phyloP scores from a whole-genome alignment of 2,888 invertebrate species.

The Caenorhabditis afra region DNA sequence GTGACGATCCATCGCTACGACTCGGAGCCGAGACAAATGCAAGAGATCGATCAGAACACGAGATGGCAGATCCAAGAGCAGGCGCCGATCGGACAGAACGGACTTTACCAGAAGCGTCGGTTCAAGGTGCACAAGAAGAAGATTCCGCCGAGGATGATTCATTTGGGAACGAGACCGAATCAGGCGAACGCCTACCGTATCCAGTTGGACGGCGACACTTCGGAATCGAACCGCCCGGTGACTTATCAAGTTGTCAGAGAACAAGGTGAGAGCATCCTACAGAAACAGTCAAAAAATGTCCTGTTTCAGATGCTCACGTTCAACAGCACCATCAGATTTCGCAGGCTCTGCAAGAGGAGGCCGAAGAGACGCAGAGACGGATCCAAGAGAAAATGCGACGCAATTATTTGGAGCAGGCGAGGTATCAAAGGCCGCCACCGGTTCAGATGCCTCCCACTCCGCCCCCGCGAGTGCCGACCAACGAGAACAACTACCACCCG shows the following conservation, averaged over 20 bases:
- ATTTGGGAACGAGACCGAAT: conserved; percentile 29
- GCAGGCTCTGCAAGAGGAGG: conserved; percentile 44
- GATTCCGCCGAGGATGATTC: conserved; percentile 53
- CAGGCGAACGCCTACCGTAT: conserved; percentile 41
- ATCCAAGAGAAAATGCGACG: conserved; percentile 50
- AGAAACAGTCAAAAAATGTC: background rate
- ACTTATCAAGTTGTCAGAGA: conserved; percentile 49
- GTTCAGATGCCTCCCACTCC: conserved; percentile 41
- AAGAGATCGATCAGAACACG: conserved; percentile 46
- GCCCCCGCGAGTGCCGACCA: conserved; percentile 11
- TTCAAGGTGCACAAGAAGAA: conserved; percentile 48
- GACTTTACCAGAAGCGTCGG: conserved; percentile 28
- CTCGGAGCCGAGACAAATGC: conserved; percentile 45
- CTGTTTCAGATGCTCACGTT: conserved; percentile 28
- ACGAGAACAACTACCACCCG: conserved; percentile 45
- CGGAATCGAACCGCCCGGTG: conserved; percentile 24
- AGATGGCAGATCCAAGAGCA: conserved; percentile 50
- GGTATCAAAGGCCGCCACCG: conserved; percentile 51
- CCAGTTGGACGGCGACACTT: conserved; percentile 34
- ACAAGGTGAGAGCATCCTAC: conserved; percentile 11
- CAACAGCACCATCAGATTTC: conserved; percentile 44
- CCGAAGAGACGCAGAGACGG: conserved; percentile 52
- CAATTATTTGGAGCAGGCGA: conserved; percentile 47
- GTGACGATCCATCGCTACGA: conserved; percentile 57
- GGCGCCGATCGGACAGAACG: conserved; percentile 21